phyloP scores from a whole-genome alignment of 2,797 vertebrate species.

The Tapera naevia region DNA sequence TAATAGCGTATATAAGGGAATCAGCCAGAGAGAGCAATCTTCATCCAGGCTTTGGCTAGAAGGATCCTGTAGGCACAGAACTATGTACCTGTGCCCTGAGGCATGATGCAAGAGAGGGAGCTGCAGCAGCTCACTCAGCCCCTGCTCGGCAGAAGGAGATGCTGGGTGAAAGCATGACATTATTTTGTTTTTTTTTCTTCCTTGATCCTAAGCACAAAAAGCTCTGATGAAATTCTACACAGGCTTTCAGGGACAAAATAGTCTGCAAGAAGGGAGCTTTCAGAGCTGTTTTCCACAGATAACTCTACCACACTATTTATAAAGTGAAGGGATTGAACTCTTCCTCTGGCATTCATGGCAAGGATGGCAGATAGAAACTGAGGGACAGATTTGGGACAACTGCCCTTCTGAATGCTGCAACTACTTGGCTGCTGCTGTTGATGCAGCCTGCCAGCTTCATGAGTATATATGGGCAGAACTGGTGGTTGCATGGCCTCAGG shows the following conservation, averaged over 20 bases:
- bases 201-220: neutral
- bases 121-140: neutral
- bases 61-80: neutral
- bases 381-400: neutral
- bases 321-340: neutral
- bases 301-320: neutral
- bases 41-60: neutral
- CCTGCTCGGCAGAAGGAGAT: neutral
- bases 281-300: accelerated
- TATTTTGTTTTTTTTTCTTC: neutral
- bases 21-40: neutral
- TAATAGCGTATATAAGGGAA: neutral
- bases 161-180: neutral
- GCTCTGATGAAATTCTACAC: neutral
- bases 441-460: neutral
- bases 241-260: neutral
- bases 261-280: neutral
- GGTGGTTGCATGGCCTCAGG: too few species aligned
- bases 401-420: neutral
- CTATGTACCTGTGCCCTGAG: accelerated
- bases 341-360: neutral
- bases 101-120: neutral
- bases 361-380: neutral
- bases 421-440: neutral
- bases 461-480: neutral